Base-by-base conservation (phyloP, 1,140 invertebrate species). In the Drosophila dunni region DNA sequence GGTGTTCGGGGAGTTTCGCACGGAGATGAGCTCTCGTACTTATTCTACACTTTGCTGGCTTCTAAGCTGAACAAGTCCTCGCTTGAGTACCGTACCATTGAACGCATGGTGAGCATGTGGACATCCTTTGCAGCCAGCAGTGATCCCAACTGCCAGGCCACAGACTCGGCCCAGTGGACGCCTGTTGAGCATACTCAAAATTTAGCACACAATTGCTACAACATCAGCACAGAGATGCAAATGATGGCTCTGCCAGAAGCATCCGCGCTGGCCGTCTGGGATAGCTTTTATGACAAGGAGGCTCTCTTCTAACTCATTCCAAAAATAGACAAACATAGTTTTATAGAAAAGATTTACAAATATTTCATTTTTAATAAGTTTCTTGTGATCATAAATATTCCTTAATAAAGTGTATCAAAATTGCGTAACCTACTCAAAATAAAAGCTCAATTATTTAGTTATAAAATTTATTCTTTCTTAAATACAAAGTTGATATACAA, bases 21-120 rank as follows among this genome's bases (percentile, higher is more conserved):
- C 79, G 94, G 92, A 0, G 95, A 95, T 64, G 95, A 96, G 63
- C 29, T 95, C 0, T 94, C 94, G 48, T 95, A 95, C 81, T 70
- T 95, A 13, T 96, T 95, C 75, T 92, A 93, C 67, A 78, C 72
- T 64, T 11, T 77, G 5, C 54, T 77, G 7, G 68, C 83, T 1
- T 45, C 58, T 1, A 90, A 76, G 6, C 46, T 88, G 15, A 54
- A 48, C 2, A 77, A 79, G 11, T 70, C 73, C 5, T 67, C 86
- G 0, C 42, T 9, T 6, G 92, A 90, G 34, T 92, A 91, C 36
- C 80, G 61, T 54, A 81, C 91, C 11, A 93, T 93, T 15, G 54
- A 91, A 53, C 78, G 90, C 1, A 81, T 91, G 80, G 68, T 86
- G 0, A 74, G 90, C 79, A 90, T 94, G 79, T 93, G 92, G 92